Conservation (phyloP, 2,797 vertebrate genomes). For the Acrossocheilus wenchowensis region DNA sequence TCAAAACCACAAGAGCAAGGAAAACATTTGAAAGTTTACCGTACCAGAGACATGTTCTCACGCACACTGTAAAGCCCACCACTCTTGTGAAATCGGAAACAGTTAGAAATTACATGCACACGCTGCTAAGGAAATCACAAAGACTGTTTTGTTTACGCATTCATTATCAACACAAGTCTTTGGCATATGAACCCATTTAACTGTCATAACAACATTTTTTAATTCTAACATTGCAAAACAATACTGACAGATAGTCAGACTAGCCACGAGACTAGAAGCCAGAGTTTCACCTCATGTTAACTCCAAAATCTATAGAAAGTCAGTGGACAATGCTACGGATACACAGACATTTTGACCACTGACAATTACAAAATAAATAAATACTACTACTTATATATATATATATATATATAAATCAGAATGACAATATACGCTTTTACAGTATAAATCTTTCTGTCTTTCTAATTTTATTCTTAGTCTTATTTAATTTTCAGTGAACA, state of each 20-base stretch:
- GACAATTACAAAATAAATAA: not conserved
- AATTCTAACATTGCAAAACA: not conserved
- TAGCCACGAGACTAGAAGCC: not conserved
- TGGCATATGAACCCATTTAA: not conserved
- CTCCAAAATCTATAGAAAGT: not conserved
- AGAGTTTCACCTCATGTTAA: not conserved
- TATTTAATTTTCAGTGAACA: not conserved
- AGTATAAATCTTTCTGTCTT: not conserved
- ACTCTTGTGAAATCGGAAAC: not conserved
- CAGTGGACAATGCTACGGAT: not conserved
- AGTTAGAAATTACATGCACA: not conserved
- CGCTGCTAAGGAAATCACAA: not conserved
- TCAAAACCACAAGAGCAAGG: constrained; percentile 24
- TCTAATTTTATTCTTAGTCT: no score
- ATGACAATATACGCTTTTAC: no score
- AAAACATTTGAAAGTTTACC: not conserved
- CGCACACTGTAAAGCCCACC: constrained; percentile 37
- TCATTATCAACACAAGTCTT: not conserved
- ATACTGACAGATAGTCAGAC: not conserved
- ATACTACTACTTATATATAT: no score
- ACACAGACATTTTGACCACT: not conserved
- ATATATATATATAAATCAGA: not conserved
- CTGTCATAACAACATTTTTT: not conserved
- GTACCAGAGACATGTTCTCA: not conserved
- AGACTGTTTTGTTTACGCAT: not conserved